Conservation (phyloP, 1,140 invertebrate species). For the Drosophila ambigua region DNA sequence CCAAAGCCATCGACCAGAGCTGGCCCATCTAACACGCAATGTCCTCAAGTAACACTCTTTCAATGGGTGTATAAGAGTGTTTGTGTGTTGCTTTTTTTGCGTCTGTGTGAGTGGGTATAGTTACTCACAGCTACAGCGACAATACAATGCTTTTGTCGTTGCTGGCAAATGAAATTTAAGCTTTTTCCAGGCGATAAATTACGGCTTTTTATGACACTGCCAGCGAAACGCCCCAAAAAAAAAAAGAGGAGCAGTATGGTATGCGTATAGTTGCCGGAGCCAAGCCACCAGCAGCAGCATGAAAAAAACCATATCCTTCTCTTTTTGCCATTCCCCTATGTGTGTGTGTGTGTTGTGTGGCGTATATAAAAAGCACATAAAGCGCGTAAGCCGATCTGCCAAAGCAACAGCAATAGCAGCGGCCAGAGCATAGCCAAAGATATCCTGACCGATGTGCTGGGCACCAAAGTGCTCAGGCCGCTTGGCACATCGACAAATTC, state of each 20-base stretch:
- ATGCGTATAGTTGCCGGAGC: slow-evolving; percentile 64
- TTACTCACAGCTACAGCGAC: slow-evolving; percentile 52
- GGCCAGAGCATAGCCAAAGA: slow-evolving; percentile 22
- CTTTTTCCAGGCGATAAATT: slow-evolving; percentile 82
- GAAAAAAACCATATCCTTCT: slow-evolving; percentile 24
- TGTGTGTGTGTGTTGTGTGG: neutral
- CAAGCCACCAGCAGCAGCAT: slow-evolving; percentile 38
- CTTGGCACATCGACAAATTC: slow-evolving; percentile 60
- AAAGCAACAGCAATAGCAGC: slow-evolving; percentile 50
- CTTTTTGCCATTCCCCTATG: slow-evolving; percentile 5
- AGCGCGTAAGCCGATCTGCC: slow-evolving; percentile 76
- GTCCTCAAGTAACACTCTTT: slow-evolving; percentile 34
- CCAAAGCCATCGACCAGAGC: slow-evolving; percentile 52
- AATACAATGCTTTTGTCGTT: slow-evolving; percentile 73
- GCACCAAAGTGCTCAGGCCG: slow-evolving; percentile 33
- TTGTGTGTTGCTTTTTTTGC: slow-evolving; percentile 7
- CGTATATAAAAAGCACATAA: slow-evolving; percentile 63
- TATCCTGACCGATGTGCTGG: slow-evolving; percentile 54
- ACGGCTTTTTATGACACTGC: slow-evolving; percentile 80
- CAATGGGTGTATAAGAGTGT: slow-evolving; percentile 2
- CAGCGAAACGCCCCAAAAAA: slow-evolving; percentile 49
- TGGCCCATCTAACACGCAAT: slow-evolving; percentile 56
- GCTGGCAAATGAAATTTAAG: slow-evolving; percentile 82
- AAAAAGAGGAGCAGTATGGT: slow-evolving; percentile 36
- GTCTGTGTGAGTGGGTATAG: slow-evolving; percentile 44